These are phyloP conservation scores for Esox niger DNA, from an alignment of 2,113 vertebrate species.

Conservation along the genomic window DNA sequence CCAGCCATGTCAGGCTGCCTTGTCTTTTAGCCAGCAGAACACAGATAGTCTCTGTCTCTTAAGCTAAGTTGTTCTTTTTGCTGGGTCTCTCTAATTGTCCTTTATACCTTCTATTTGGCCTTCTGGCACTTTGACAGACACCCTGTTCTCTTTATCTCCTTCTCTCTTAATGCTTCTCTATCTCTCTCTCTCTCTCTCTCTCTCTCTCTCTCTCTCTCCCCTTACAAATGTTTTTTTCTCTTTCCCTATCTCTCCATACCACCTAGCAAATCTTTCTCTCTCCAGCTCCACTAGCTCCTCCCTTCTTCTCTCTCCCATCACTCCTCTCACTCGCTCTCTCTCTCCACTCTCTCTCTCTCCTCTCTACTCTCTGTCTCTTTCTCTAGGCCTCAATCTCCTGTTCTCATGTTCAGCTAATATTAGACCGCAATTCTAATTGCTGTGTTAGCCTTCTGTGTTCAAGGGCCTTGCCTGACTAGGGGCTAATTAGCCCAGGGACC, in stretches of 20 bases:
- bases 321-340: neutral
- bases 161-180: neutral
- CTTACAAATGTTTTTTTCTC: neutral
- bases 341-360: neutral
- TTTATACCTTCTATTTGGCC: too few relatives aligned
- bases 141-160: constrained; percentile 6
- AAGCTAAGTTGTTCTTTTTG: too few relatives aligned
- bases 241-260: neutral
- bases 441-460: constrained; percentile 14
- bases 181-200: neutral
- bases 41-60: neutral
- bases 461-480: constrained; percentile 30
- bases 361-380: neutral
- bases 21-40: constrained; percentile 9
- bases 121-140: too few relatives aligned
- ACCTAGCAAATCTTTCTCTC: neutral
- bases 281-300: too few relatives aligned
- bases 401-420: constrained; percentile 37
- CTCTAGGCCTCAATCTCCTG: neutral
- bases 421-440: constrained; percentile 44
- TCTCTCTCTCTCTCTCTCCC: neutral
- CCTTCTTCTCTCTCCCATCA: neutral
- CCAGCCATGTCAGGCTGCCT: constrained; percentile 5
- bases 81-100: too few relatives aligned
- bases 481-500: constrained; percentile 41